phyloP scores from a whole-genome alignment of 1,140 invertebrate species.

The Drosophila azteca region DNA sequence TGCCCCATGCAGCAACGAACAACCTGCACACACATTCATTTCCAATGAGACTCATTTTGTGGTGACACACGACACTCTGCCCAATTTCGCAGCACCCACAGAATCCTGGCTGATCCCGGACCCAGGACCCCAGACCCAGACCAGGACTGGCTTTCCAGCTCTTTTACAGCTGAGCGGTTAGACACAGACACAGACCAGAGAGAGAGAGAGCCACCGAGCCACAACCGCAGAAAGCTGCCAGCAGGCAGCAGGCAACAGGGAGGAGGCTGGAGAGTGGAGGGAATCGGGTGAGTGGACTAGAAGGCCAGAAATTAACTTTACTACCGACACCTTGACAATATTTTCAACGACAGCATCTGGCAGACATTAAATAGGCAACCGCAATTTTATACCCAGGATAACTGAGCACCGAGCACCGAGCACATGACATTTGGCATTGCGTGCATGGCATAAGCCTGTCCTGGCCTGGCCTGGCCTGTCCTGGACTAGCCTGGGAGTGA shows the following conservation, averaged over 20 bases:
- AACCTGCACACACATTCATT: constrained; percentile 67
- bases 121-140: background rate
- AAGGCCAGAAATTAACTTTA: constrained; percentile 73
- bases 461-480: constrained; percentile 18
- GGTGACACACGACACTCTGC: constrained; percentile 59
- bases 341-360: constrained; percentile 54
- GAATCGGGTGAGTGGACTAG: constrained; percentile 17
- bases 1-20: constrained; percentile 27
- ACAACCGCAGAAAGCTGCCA: constrained; percentile 55
- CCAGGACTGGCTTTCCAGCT: constrained; percentile 65
- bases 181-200: constrained; percentile 57
- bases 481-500: background rate
- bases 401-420: constrained; percentile 34
- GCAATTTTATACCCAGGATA: constrained; percentile 33
- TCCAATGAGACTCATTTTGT: constrained; percentile 79
- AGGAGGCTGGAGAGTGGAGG: background rate
- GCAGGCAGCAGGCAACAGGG: background rate
- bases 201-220: constrained; percentile 43
- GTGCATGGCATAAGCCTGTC: constrained; percentile 54
- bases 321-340: constrained; percentile 81
- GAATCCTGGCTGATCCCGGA: constrained; percentile 53
- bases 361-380: constrained; percentile 42
- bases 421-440: constrained; percentile 63
- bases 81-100: constrained; percentile 22
- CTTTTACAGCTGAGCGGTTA: constrained; percentile 76